A percentile compares a stretch with the other conserved stretches of the same genome.
phyloP scores from a whole-genome alignment of 2,797 vertebrate genomes.

The Lemur catta region DNA sequence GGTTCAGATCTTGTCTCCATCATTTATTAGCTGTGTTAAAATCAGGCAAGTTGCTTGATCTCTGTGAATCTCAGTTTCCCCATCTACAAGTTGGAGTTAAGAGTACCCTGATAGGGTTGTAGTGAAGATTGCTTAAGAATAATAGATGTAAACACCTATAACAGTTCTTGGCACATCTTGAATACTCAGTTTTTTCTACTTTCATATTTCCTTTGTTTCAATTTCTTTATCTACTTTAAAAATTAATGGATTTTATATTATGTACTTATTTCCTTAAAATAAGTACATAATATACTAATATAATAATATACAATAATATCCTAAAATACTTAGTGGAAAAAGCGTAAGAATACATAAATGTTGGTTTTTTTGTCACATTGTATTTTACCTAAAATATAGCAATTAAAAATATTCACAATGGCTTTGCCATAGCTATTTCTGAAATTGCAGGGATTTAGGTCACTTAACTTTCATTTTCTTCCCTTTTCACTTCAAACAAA shows the following conservation, averaged over 20 bases:
- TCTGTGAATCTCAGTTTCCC: background rate
- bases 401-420: slow-evolving; percentile 5
- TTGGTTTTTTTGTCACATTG: slow-evolving; percentile 5
- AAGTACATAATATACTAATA: too few species aligned
- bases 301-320: too few species aligned
- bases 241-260: background rate
- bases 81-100: background rate
- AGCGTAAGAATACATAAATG: background rate
- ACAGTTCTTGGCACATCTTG: background rate
- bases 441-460: background rate
- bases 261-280: background rate
- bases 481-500: background rate
- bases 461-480: slow-evolving; percentile 42
- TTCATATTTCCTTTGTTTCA: slow-evolving; percentile 23
- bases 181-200: background rate
- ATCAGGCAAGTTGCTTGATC: background rate
- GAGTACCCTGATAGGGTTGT: background rate
- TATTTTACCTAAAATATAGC: slow-evolving; percentile 15
- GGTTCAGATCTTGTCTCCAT: background rate
- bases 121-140: background rate
- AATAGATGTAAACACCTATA: background rate
- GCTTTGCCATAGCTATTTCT: slow-evolving; percentile 18
- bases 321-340: slow-evolving; percentile 24
- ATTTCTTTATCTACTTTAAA: slow-evolving; percentile 8
- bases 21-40: background rate